A percentile compares a stretch with the other conserved stretches of the same genome.
Evolutionary conservation across 2,797 vertebrate genomes (phyloP).

Genomic region (Darevskia nairensis): DNA sequence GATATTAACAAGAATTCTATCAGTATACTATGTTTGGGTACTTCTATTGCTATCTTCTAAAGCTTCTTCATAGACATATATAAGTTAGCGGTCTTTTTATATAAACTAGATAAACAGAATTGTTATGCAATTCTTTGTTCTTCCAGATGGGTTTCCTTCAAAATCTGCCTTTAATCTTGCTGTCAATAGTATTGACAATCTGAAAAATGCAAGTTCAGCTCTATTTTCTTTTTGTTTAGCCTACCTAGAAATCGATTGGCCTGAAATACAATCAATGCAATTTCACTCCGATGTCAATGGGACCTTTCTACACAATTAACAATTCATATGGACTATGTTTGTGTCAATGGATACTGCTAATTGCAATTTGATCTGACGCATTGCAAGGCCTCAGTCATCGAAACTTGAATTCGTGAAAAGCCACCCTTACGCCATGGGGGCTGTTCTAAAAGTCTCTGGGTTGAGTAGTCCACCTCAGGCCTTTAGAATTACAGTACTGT

Average conservation of each 20-base stretch:
- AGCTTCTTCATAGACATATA: neutral
- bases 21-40: neutral
- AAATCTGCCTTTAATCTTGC: slow-evolving; percentile 36
- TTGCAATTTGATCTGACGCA: slow-evolving; percentile 30
- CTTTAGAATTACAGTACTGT: neutral
- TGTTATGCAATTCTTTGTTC: slow-evolving; percentile 12
- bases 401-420: neutral
- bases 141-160: slow-evolving; percentile 1
- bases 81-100: neutral
- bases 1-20: neutral
- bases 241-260: slow-evolving; percentile 32
- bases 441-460: neutral
- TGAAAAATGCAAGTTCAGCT: slow-evolving; percentile 54
- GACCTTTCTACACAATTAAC: slow-evolving; percentile 46
- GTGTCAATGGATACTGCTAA: slow-evolving; percentile 32
- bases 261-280: slow-evolving; percentile 46
- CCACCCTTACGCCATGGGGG: neutral
- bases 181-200: slow-evolving; percentile 33
- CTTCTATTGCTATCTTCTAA: neutral
- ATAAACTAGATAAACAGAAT: neutral
- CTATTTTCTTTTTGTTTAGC: slow-evolving; percentile 33
- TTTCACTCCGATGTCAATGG: slow-evolving; percentile 37
- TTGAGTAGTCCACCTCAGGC: neutral
- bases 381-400: slow-evolving; percentile 18
- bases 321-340: slow-evolving; percentile 30